phyloP scores from a whole-genome alignment of 2,888 invertebrate species.

The Acrobasis consociella region DNA sequence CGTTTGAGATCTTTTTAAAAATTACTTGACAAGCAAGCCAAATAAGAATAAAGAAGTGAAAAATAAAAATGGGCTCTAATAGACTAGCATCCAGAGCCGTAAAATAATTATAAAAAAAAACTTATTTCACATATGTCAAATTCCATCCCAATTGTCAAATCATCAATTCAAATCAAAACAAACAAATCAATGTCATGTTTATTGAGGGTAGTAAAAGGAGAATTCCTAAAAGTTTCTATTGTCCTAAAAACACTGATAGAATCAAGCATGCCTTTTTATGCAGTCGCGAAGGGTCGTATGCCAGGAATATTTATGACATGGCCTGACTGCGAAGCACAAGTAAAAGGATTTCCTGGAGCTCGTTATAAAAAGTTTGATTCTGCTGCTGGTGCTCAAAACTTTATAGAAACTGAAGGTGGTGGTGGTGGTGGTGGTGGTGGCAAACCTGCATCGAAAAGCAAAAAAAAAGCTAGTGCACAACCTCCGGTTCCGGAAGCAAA shows the following conservation, averaged over 20 bases:
- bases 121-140: too few species aligned
- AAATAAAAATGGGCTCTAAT: too few species aligned
- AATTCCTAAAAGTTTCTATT: constrained; percentile 33
- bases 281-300: constrained; percentile 86
- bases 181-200: constrained; percentile 18
- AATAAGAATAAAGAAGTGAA: too few species aligned
- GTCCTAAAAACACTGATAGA: constrained; percentile 29
- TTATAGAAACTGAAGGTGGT: constrained; percentile 55
- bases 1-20: too few species aligned
- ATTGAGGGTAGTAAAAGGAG: constrained; percentile 39
- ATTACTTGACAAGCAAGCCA: too few species aligned
- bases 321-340: constrained; percentile 85
- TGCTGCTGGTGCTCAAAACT: constrained; percentile 80
- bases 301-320: constrained; percentile 85
- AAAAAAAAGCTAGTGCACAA: constrained; percentile 26
- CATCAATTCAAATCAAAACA: constrained; percentile 18
- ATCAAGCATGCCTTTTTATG: constrained; percentile 81
- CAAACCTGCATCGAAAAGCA: constrained; percentile 31
- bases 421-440: constrained; percentile 33
- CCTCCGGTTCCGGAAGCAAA: constrained; percentile 14
- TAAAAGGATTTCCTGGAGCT: constrained; percentile 83
- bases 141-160: background rate
- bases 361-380: constrained; percentile 86
- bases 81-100: too few species aligned
- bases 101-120: too few species aligned